A percentile compares a stretch with the other conserved stretches of the same genome.
Evolutionary conservation across 1,140 invertebrate genomes (phyloP).

Genomic region (Hydropsyche tenuis): DNA sequence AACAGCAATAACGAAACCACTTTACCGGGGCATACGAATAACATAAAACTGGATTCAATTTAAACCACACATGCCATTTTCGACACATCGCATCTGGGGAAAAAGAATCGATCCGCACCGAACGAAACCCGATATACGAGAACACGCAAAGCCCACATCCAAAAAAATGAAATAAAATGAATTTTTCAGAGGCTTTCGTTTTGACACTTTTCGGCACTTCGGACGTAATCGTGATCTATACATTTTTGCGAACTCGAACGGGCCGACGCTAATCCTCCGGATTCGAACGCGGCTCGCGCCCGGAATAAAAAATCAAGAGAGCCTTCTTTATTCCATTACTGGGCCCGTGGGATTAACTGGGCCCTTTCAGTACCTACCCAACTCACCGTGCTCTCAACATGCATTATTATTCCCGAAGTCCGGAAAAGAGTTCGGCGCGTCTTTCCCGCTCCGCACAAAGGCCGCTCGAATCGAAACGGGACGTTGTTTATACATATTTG

Average conservation of each 20-base stretch:
- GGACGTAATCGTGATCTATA: conserved; percentile 3
- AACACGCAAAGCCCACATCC: too few species aligned
- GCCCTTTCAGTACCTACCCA: not conserved
- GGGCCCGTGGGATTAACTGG: conserved; percentile 12
- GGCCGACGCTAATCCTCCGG: conserved; percentile 9
- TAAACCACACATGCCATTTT: too few species aligned
- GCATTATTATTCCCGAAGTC: not conserved
- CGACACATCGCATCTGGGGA: too few species aligned
- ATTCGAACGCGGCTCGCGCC: conserved; percentile 3
- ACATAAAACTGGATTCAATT: too few species aligned
- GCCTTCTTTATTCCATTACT: conserved; percentile 29
- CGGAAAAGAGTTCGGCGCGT: not conserved
- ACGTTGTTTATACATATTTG: conserved; percentile 9
- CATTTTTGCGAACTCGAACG: conserved; percentile 10
- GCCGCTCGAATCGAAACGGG: not conserved
- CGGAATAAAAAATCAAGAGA: conserved; percentile 30
- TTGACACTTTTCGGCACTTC: not conserved
- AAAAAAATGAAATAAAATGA: too few species aligned
- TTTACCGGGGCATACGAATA: too few species aligned
- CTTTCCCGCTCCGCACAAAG: too few species aligned
- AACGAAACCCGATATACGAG: too few species aligned
- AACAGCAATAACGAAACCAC: too few species aligned
- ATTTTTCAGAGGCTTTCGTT: not conserved
- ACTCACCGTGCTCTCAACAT: not conserved
- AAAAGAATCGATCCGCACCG: too few species aligned